Conservation (phyloP, 1,140 invertebrate species). For the Drosophila ohnishii region DNA sequence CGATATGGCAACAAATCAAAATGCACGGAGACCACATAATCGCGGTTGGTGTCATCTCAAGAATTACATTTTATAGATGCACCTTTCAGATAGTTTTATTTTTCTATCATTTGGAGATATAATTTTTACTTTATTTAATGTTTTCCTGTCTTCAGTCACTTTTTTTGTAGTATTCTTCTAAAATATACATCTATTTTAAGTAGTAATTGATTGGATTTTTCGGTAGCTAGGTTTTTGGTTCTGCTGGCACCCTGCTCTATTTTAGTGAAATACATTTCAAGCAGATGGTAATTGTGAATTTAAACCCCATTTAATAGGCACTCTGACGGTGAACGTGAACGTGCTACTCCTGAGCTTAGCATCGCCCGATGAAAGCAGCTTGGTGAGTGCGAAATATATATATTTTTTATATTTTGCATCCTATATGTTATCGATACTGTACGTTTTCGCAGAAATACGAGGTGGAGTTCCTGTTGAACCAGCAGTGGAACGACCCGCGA, state of each 20-base stretch:
- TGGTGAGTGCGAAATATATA: slow-evolving; percentile 88
- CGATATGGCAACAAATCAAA: slow-evolving; percentile 85
- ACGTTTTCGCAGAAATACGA: slow-evolving; percentile 92
- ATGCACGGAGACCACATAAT: slow-evolving; percentile 80
- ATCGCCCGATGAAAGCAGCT: slow-evolving; percentile 96
- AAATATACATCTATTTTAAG: not conserved
- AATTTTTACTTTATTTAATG: not conserved
- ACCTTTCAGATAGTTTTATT: not conserved
- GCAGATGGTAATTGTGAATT: not conserved
- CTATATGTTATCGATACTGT: not conserved
- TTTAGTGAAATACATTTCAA: slow-evolving; percentile 1
- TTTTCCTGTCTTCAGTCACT: not conserved
- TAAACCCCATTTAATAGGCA: slow-evolving; percentile 86
- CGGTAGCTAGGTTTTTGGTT: slow-evolving; percentile 17
- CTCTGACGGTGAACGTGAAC: slow-evolving; percentile 95
- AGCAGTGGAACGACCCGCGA: slow-evolving; percentile 95
- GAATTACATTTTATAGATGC: slow-evolving; percentile 8
- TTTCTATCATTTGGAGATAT: not conserved
- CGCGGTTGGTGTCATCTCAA: slow-evolving; percentile 74
- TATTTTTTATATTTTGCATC: slow-evolving; percentile 2
- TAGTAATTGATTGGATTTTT: not conserved
- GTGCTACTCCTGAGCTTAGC: slow-evolving; percentile 95
- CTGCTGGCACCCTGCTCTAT: slow-evolving; percentile 6
- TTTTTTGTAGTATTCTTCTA: not conserved
- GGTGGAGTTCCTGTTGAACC: slow-evolving; percentile 95